Base-by-base conservation (phyloP, 1,140 invertebrate species). In the Macrobrachium nipponense region DNA sequence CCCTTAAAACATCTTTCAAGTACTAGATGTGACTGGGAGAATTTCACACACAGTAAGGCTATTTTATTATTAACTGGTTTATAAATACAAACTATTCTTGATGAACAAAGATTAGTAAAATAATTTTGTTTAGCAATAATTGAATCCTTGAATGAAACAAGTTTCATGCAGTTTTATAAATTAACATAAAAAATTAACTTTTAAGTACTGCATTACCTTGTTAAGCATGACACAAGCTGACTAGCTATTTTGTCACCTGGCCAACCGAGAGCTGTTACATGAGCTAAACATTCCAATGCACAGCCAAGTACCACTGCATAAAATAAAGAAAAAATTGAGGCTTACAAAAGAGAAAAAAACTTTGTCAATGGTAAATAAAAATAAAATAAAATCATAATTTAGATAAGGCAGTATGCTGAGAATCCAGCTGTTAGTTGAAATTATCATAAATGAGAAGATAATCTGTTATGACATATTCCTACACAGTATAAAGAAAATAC, bases 261-360 rank as follows among this genome's bases (percentile, higher is more conserved):
- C 81, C 81, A 83, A 20, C 72, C 81, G 11, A 64, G 27, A 8
- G n/a, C 36, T 83, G 81, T 77, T 10, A 83, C 73, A 58, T 64
- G 43, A 66, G 73, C 66, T n/a, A 83, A 20, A n/a, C 60, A 62
- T 58, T 83, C 81, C 23, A 83, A 43, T 14, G 72, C 36, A 36
- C 72, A 76, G 23, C 81, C 81, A 62, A 83, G 60, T 17, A 83
- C 73, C 17, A 58, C 81, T 83, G 81, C 17, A 70, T 27, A 43
- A 70, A 83, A 70, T 17, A 64, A 58, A 66, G 15, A 51, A 44
- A 83, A 83, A 23, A 59, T 44, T 36, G 7, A n/a, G 8, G 66
- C 44, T 20, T 44, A 5, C 62, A 80, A 10, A 78, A 44, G 73
- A 76, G 12, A 18, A 0, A 36, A 4, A 12, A n/a, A 59, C 20